Evolutionary conservation across 2,113 vertebrate genomes (phyloP), one percentile per base, ranked within the genome.

Genomic region (Machaerirhynchus nigripectus): DNA sequence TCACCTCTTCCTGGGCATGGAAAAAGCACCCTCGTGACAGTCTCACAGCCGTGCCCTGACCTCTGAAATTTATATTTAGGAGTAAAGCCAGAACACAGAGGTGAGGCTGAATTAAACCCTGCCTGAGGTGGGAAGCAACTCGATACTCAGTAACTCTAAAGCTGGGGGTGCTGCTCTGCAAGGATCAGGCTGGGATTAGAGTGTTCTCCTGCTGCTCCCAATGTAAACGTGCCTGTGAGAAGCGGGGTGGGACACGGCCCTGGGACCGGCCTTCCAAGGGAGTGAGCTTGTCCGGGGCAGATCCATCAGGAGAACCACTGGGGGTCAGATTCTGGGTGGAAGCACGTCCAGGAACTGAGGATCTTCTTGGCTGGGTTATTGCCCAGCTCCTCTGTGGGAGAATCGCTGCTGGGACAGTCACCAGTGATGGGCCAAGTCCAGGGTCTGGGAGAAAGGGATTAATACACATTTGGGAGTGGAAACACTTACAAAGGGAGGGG

Each of bases 271-370:
- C 10, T 23, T 24, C 10, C 55, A 5, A 7, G 42, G 57, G 53
- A 42, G 3, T 3, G 80, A 33, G 21, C 21, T 63, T 24, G 5
- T 7, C 42, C 10, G 2, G 59, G 39, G 28, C 74, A 77, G 22
- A 14, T 37, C 59, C 84, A 5, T 12, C 71, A 20, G 33, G 15
- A 78, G 49, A 53, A 8, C 5, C 37, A 0, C 27, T 16, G 35
- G 5, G 3, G 14, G 57, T 23, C 35, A 68, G 1, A 3, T 35
- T 13, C 9, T 35, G 33, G 69, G 12, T 76, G 64, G 19, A 17
- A 22, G 6, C 33, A 39, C 0, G 0, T 1, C 3, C 55, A 39
- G 42, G 56, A 60, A 2, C 26, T 5, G 1, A 26, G 76, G 4
- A 4, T 20, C 9, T 7, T 33, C 75, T 46, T 27, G n/a, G 17